Evolutionary conservation across 2,888 invertebrate species (phyloP).

Genomic region (Pollenia griseotomentosa): DNA sequence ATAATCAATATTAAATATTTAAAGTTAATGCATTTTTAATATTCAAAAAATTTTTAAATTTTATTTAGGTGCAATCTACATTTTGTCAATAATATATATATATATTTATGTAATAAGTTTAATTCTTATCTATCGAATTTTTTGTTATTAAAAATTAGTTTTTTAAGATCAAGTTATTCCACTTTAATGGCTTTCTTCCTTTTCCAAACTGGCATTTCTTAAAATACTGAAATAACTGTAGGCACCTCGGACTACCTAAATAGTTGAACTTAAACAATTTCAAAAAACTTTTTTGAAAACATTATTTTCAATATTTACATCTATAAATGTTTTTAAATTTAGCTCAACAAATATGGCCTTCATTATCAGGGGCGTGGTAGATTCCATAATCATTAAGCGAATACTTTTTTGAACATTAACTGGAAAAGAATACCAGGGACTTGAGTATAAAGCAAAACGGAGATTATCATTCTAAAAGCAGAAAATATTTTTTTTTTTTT

Average conservation of each 20-base stretch:
- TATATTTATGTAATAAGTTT: no score
- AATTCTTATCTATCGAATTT: no score
- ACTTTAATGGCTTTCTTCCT: background rate
- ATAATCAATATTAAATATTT: no score
- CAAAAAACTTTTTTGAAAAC: background rate
- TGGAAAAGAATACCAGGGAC: conserved; percentile 78
- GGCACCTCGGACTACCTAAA: conserved; percentile 80
- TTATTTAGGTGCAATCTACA: background rate
- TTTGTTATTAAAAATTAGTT: no score
- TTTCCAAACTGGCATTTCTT: conserved; percentile 72
- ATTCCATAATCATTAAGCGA: conserved; percentile 77
- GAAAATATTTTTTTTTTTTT: background rate
- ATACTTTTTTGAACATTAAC: conserved; percentile 76
- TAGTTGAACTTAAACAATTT: background rate
- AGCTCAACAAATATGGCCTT: conserved; percentile 79
- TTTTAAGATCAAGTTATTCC: no score
- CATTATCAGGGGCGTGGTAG: conserved; percentile 78
- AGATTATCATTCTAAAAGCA: conserved; percentile 76
- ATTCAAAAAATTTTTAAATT: background rate
- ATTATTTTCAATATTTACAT: conserved; percentile 73
- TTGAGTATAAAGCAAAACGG: conserved; percentile 77
- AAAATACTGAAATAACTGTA: conserved; percentile 81
- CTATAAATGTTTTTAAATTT: conserved; percentile 79
- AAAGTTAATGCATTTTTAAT: background rate
- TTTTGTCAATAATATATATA: no score